Conservation (phyloP, 1,140 invertebrate genomes). For the Drosophila guanche region DNA sequence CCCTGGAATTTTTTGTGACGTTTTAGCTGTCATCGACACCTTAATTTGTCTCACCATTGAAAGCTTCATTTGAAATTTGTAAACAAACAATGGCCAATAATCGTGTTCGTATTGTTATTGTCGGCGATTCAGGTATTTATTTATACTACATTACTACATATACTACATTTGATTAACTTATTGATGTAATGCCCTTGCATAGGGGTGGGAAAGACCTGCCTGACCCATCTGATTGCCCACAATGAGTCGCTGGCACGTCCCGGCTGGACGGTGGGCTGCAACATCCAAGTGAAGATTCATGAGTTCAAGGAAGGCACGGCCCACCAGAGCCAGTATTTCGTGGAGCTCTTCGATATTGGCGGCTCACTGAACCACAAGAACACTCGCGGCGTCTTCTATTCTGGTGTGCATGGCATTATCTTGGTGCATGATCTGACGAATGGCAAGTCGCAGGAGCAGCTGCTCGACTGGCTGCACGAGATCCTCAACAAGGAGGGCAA, state of each 20-base stretch:
- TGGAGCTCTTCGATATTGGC: slow-evolving; percentile 98
- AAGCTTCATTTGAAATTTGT: too few species aligned
- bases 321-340: slow-evolving; percentile 94
- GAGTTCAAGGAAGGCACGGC: slow-evolving; percentile 97
- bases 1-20: too few species aligned
- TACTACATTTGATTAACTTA: too few species aligned
- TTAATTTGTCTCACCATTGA: too few species aligned
- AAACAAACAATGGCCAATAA: slow-evolving; percentile 34
- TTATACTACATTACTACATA: too few species aligned
- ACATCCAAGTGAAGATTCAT: slow-evolving; percentile 97
- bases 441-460: slow-evolving; percentile 96
- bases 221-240: slow-evolving; percentile 95
- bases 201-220: slow-evolving; percentile 97
- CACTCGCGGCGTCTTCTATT: slow-evolving; percentile 96
- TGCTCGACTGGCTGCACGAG: slow-evolving; percentile 96
- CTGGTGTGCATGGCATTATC: slow-evolving; percentile 96
- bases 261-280: slow-evolving; percentile 97
- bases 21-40: too few species aligned
- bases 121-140: slow-evolving; percentile 94
- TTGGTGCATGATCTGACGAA: slow-evolving; percentile 98
- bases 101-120: slow-evolving; percentile 92
- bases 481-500: slow-evolving; percentile 91
- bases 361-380: slow-evolving; percentile 96
- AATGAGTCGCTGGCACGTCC: slow-evolving; percentile 93
- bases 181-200: slow-evolving; percentile 56